These are phyloP conservation scores for Conus betulinus DNA, from an alignment of 1,140 invertebrate genomes.

Conservation along the genomic window DNA sequence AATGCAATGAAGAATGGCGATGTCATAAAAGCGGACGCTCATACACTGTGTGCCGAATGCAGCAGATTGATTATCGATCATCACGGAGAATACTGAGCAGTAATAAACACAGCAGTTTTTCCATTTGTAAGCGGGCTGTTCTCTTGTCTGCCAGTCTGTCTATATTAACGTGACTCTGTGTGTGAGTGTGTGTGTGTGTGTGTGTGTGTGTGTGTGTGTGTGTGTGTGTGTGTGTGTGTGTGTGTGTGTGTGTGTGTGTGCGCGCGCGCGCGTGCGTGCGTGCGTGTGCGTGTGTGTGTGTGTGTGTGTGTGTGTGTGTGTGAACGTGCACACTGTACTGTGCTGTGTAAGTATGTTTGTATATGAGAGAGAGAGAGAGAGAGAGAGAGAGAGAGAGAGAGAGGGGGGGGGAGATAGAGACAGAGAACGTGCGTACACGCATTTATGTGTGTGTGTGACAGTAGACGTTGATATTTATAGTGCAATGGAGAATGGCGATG, in stretches of 20 bases:
- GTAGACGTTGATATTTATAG: too few relatives aligned
- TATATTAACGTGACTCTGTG: background rate
- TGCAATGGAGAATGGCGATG: background rate
- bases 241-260: too few relatives aligned
- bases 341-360: too few relatives aligned
- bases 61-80: background rate
- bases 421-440: too few relatives aligned
- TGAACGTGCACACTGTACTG: too few relatives aligned
- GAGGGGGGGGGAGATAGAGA: too few relatives aligned
- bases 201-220: conserved; percentile 11
- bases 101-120: background rate
- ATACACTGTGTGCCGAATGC: background rate
- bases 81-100: background rate
- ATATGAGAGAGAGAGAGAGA: too few relatives aligned
- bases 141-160: background rate
- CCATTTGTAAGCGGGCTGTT: background rate
- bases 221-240: background rate
- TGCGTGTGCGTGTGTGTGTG: too few relatives aligned
- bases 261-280: too few relatives aligned
- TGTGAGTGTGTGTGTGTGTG: conserved; percentile 6
- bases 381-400: too few relatives aligned
- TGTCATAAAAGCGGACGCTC: background rate
- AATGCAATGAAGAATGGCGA: background rate
- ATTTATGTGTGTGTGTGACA: too few relatives aligned
- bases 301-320: too few relatives aligned